Evolutionary conservation across 2,888 invertebrate genomes (phyloP), one percentile per base, ranked within the genome.

Genomic region (Campoplex capitator): DNA sequence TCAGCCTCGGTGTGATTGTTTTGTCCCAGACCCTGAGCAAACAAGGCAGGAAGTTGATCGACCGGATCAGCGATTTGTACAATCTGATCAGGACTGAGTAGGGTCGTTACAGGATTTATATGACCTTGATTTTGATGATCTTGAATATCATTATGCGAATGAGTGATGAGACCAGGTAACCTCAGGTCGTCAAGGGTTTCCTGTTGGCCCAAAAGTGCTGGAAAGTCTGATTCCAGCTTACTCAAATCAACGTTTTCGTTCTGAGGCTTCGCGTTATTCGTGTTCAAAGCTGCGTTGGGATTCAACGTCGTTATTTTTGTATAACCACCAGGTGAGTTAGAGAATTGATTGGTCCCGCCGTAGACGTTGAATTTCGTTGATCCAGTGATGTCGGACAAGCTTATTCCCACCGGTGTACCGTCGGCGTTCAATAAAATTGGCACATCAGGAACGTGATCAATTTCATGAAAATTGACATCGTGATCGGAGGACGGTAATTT

Each of bases 31-130:
- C 94, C 94, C 4, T 94, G 93, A 0, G 94, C 93, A 79, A 94
- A 94, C 16, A 94, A 81, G 3, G 92, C 93, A 0, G 94, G 94
- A 2, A 94, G 86, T 80, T 94, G 94, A 89, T 94, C 94, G 3
- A 94, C 94, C 3, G 94, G 94, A 88, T 94, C 94, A 11, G 93
- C 92, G 38, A 94, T 93, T 85, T 94, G 94, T 23, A 94, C 87
- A n/a, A 94, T 91, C 83, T 94, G 93, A 88, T 94, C 92, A 0
- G 94, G 93, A 75, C 89, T 93, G 7, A 94, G 84, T 1, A 94
- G 82, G 1, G 94, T 94, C 2, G 92, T 91, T 1, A 94, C 91
- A 0, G 94, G 93, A 86, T 90, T 92, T 0, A 90, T 75, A 0
- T 77, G 84, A 16, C 83, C 75, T 7, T 83, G 35, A 23, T 90